Base-by-base conservation (phyloP, 2,113 vertebrate species). In the Stegastes partitus region DNA sequence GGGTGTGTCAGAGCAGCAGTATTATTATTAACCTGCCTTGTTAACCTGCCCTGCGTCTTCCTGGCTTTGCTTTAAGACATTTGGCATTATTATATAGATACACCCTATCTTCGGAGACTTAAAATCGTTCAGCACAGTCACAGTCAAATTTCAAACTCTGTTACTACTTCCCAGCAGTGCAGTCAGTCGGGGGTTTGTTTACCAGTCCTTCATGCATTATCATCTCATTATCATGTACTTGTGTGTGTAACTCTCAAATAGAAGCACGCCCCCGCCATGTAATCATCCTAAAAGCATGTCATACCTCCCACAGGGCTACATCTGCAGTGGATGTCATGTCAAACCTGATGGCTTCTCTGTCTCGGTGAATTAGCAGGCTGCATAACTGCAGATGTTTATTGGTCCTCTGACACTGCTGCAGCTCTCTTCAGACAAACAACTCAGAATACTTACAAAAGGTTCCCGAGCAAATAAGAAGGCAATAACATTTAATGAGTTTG, bases 401-500 rank as follows among this genome's bases (percentile, higher is more conserved):
- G 50, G 68, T 81, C 66, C 59, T 49, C 19, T 44, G 55, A 68
- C 68, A 62, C 2, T 23, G 21, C 58, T 59, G 53, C 44, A 57
- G 42, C 23, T 61, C 23, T 57, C 39, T 56, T 68, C n/a, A 56
- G n/a, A 63, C 70, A 65, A 68, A 70, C 45, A 45, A 37, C 50
- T 58, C 12, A 3, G 11, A 70, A 49, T 25, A 8, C 65, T 74
- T 26, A 62, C 18, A 7, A 11, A n/a, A 23, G n/a, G 21, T 64
- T 64, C 26, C 26, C 26, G 59, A 22, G 62, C 59, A 65, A 59
- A 69, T 66, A 70, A 59, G 26, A 76, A 74, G 54, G 55, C 45
- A 82, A 67, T 73, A 55, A 79, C 50, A 67, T 85, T 45, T 62
- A 34, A 83, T 74, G 49, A 77, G 54, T 2, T 21, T 55, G 69